Conservation (phyloP, 2,113 vertebrate genomes). For the Rhipidura dahli region DNA sequence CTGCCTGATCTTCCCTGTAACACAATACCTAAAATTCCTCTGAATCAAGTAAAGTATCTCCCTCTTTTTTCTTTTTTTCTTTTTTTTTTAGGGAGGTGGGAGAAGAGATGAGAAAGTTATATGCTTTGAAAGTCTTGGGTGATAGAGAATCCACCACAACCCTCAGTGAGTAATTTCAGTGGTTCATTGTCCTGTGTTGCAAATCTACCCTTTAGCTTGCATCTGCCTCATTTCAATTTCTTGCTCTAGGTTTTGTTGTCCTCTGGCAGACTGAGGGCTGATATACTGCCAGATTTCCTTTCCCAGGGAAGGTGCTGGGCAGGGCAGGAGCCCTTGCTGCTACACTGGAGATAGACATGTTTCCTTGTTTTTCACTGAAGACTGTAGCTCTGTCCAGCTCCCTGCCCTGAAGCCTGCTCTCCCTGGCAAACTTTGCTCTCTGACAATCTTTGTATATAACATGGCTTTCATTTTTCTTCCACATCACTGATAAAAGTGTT, state of each 20-base stretch:
- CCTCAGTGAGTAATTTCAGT: background rate
- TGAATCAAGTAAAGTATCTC: background rate
- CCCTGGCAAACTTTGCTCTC: background rate
- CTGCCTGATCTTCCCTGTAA: background rate
- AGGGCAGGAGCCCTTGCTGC: background rate
- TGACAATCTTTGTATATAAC: background rate
- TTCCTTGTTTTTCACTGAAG: background rate
- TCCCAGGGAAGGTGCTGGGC: background rate
- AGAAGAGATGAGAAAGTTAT: background rate
- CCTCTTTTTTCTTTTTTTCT: background rate
- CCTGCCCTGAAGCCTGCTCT: background rate
- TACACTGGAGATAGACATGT: background rate
- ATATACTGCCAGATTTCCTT: background rate
- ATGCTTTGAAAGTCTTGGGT: background rate
- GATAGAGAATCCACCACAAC: background rate
- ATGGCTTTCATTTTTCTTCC: background rate
- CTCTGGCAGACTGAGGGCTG: background rate
- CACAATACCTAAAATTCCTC: background rate
- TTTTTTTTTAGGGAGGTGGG: accelerated
- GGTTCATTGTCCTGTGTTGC: background rate
- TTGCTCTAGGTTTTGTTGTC: background rate
- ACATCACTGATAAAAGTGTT: background rate
- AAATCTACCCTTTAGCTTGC: background rate
- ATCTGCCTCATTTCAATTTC: background rate
- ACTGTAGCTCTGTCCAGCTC: background rate